These are phyloP conservation scores for Hippocampus zosterae DNA, from an alignment of 2,113 vertebrate genomes.

Conservation along the genomic window DNA sequence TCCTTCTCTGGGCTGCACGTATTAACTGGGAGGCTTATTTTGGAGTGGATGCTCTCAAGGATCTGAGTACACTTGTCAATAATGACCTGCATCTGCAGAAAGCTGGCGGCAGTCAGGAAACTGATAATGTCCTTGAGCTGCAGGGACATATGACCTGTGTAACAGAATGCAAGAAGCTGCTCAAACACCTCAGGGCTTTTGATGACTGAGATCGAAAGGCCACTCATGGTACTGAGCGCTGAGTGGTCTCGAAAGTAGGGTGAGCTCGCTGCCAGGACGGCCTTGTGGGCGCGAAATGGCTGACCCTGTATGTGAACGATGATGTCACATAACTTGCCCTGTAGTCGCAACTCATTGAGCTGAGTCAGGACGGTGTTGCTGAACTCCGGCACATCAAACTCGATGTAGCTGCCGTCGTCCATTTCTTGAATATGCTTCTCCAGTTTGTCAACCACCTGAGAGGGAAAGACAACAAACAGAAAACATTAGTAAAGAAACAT, in stretches of 20 bases:
- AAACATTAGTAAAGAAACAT: not conserved
- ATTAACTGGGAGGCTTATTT: constrained; percentile 84
- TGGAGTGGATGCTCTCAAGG: constrained; percentile 95
- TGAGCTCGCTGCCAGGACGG: constrained; percentile 94
- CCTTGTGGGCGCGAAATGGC: constrained; percentile 95
- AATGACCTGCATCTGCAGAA: constrained; percentile 97
- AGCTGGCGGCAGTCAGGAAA: constrained; percentile 96
- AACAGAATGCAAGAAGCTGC: constrained; percentile 95
- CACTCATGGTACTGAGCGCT: constrained; percentile 95
- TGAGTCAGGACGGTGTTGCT: constrained; percentile 96
- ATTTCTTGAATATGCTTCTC: constrained; percentile 81
- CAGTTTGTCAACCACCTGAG: constrained; percentile 66
- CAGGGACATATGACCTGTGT: constrained; percentile 96
- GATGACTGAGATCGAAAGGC: constrained; percentile 97
- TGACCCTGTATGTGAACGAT: constrained; percentile 98
- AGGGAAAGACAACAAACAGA: constrained; percentile 10
- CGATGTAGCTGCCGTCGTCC: constrained; percentile 96
- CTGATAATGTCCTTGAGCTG: constrained; percentile 96
- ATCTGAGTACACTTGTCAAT: constrained; percentile 98
- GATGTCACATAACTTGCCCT: constrained; percentile 97
- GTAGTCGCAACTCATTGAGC: constrained; percentile 92
- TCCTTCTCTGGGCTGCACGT: constrained; percentile 80
- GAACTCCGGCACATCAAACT: constrained; percentile 98
- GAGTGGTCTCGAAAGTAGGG: constrained; percentile 98
- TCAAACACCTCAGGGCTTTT: constrained; percentile 97